Evolutionary conservation across 2,797 vertebrate species (phyloP).

Genomic region (Vespertilio murinus): DNA sequence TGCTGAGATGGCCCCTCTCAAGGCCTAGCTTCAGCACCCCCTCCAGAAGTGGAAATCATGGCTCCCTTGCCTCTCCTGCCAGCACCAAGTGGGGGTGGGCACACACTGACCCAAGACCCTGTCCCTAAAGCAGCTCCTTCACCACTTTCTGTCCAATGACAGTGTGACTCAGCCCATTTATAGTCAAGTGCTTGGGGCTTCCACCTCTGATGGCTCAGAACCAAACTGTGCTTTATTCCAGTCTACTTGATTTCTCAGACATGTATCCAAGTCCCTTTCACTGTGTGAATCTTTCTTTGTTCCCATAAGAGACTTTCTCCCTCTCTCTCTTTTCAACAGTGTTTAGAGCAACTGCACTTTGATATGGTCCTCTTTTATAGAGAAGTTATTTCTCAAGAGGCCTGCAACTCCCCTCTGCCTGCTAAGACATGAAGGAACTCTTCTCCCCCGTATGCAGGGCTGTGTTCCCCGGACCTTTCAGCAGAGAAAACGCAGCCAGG

Average conservation of each 20-base stretch:
- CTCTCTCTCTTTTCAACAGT: neutral
- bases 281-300: neutral
- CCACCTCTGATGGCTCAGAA: neutral
- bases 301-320: neutral
- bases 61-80: neutral
- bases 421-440: neutral
- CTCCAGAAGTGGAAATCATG: neutral
- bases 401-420: conserved; percentile 17
- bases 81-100: neutral
- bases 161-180: neutral
- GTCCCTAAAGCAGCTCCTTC: neutral
- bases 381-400: neutral
- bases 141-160: neutral
- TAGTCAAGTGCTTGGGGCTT: neutral
- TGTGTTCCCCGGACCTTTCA: conserved; percentile 28
- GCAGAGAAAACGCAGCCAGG: neutral
- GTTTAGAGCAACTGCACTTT: conserved; percentile 2
- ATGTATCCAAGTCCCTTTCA: neutral
- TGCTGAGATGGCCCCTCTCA: too few species aligned
- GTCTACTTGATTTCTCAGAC: neutral
- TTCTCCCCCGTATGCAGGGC: neutral
- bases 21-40: neutral
- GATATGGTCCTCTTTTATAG: neutral
- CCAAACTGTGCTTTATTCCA: neutral
- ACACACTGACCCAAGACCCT: neutral